phyloP scores from a whole-genome alignment of 2,888 invertebrate genomes.

The Chrysotoxum bicinctum region DNA sequence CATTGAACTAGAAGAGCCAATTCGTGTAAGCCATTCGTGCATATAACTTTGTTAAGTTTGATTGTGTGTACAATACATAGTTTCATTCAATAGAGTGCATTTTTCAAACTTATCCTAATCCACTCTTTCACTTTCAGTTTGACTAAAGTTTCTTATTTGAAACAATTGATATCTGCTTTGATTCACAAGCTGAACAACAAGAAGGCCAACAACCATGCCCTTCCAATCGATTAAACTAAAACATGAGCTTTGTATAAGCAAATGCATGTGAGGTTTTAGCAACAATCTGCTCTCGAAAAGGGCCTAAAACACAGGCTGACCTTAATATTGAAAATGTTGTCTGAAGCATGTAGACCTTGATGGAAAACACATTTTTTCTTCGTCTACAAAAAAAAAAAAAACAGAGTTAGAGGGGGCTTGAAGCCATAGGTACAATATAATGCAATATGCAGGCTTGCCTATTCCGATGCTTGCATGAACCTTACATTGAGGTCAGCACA shows the following conservation, averaged over 20 bases:
- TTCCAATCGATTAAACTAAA: background rate
- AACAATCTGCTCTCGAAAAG: conserved; percentile 2
- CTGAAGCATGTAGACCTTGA: background rate
- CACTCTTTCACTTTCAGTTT: too few species aligned
- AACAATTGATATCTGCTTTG: background rate
- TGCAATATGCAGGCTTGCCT: background rate
- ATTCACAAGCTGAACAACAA: background rate
- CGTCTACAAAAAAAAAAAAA: background rate
- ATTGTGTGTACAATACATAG: too few species aligned
- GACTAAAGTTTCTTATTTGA: background rate
- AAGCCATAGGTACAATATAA: background rate
- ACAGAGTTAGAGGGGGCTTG: background rate
- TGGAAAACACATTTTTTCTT: background rate
- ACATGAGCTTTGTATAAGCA: background rate
- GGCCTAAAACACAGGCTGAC: background rate
- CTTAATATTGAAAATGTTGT: conserved; percentile 27
- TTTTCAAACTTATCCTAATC: too few species aligned
- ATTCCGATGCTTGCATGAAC: conserved; percentile 4
- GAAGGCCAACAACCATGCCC: background rate
- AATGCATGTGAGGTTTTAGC: background rate
- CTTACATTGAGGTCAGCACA: conserved; percentile 38
- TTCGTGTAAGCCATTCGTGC: too few species aligned
- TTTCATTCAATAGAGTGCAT: too few species aligned
- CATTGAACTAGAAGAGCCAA: too few species aligned
- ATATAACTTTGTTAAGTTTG: too few species aligned